These are phyloP conservation scores for Clamator glandarius DNA, from an alignment of 2,797 vertebrate genomes.

Conservation along the genomic window DNA sequence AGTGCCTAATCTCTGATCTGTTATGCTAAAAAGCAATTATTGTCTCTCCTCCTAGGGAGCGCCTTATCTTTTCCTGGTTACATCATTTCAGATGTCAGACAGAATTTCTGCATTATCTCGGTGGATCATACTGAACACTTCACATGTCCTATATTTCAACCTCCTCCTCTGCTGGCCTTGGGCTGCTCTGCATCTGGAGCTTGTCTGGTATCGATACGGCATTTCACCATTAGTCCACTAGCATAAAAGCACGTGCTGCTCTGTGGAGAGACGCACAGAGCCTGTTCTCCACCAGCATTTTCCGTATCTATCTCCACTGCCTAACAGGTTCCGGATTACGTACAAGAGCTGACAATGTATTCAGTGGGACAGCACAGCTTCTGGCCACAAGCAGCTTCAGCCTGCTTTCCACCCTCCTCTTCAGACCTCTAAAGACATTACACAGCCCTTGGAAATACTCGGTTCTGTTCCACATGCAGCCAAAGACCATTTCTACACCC, in stretches of 20 bases:
- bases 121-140: constrained; percentile 63
- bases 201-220: constrained; percentile 4
- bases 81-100: constrained; percentile 65
- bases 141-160: neutral
- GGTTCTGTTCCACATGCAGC: neutral
- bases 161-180: constrained; percentile 18
- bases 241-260: rapidly evolving
- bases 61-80: constrained; percentile 62
- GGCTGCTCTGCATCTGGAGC: neutral
- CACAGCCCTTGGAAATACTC: neutral
- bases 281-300: neutral
- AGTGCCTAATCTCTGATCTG: constrained; percentile 70
- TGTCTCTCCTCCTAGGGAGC: constrained; percentile 68
- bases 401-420: neutral
- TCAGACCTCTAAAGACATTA: neutral
- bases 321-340: neutral
- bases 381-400: neutral
- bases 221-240: constrained; percentile 2
- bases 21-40: constrained; percentile 74
- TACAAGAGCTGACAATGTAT: neutral
- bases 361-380: neutral
- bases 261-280: neutral
- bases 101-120: constrained; percentile 66
- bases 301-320: neutral
- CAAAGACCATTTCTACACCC: neutral